Evolutionary conservation across 2,113 vertebrate genomes (phyloP).

Genomic region (Nyctereutes procyonoides): DNA sequence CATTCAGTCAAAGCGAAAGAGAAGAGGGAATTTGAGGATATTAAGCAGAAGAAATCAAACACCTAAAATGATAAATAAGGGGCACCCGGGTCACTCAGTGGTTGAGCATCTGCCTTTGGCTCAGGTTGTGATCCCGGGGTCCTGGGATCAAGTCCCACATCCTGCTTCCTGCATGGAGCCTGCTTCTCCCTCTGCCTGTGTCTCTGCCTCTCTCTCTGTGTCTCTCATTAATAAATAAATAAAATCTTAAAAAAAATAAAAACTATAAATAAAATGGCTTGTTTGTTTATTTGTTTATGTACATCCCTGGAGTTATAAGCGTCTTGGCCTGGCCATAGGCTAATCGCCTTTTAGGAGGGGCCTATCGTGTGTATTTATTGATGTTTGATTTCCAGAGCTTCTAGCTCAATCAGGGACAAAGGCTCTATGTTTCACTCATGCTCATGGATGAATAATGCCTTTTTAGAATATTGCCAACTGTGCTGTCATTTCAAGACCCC

Average conservation of each 20-base stretch:
- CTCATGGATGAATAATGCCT: constrained; percentile 45
- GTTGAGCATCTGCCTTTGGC: too few relatives aligned
- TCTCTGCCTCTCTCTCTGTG: too few relatives aligned
- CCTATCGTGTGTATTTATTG: constrained; percentile 43
- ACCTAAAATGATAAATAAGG: constrained; percentile 65
- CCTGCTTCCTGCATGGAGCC: too few relatives aligned
- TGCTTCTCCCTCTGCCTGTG: too few relatives aligned
- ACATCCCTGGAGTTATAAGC: constrained; percentile 34
- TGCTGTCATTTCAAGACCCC: constrained; percentile 66
- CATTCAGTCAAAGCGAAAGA: constrained; percentile 67
- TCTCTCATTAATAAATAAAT: too few relatives aligned
- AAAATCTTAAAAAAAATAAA: background rate
- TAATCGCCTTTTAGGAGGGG: background rate
- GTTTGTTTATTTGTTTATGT: constrained; percentile 73
- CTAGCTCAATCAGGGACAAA: constrained; percentile 65
- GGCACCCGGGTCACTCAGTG: too few relatives aligned
- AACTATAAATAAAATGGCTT: constrained; percentile 72
- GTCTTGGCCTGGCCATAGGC: background rate
- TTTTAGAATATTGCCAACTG: constrained; percentile 72
- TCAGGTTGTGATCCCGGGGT: too few relatives aligned
- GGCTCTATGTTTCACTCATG: constrained; percentile 7
- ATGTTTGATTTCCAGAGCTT: constrained; percentile 64
- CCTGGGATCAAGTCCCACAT: too few relatives aligned
- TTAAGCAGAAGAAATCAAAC: constrained; percentile 66
- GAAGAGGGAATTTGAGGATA: constrained; percentile 46